A percentile compares a stretch with the other conserved stretches of the same genome.
phyloP scores from a whole-genome alignment of 35 echinoderm and acorn worm genomes.

The Patiria miniata region DNA sequence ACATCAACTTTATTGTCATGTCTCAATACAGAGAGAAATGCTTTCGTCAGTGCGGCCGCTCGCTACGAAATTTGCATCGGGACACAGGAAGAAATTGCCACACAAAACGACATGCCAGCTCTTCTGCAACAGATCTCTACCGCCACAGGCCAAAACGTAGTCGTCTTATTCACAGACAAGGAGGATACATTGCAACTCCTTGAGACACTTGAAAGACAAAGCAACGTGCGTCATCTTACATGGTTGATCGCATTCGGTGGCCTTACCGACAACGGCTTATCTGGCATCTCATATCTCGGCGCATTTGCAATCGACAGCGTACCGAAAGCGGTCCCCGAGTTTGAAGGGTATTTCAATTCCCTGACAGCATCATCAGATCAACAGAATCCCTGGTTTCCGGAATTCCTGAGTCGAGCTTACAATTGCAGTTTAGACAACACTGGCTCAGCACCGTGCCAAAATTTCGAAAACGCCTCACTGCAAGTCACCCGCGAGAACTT shows the following conservation, averaged over 20 bases:
- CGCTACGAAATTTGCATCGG: slow-evolving; percentile 23
- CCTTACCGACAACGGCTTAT: neutral
- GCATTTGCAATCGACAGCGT: neutral
- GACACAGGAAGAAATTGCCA: neutral
- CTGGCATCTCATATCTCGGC: slow-evolving; percentile 11
- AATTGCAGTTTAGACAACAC: neutral
- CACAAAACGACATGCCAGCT: neutral
- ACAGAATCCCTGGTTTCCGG: slow-evolving; percentile 53
- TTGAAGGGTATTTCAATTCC: slow-evolving; percentile 43
- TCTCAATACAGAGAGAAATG: slow-evolving; percentile 8
- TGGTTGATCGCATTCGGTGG: slow-evolving; percentile 38
- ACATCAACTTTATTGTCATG: neutral
- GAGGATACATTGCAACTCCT: neutral
- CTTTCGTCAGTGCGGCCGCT: slow-evolving; percentile 5
- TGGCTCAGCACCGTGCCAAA: neutral
- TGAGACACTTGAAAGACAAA: neutral
- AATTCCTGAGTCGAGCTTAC: slow-evolving; percentile 41
- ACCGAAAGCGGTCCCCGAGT: neutral
- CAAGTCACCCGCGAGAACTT: neutral
- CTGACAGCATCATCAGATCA: neutral
- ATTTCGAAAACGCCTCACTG: neutral
- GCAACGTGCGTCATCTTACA: neutral
- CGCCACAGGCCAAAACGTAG: neutral
- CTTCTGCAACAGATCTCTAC: neutral
- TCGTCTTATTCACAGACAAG: slow-evolving; percentile 29